A percentile compares a stretch with the other conserved stretches of the same genome.
These are phyloP conservation scores for Rhinogobius similis DNA, from an alignment of 2,113 vertebrate species.

Conservation along the genomic window DNA sequence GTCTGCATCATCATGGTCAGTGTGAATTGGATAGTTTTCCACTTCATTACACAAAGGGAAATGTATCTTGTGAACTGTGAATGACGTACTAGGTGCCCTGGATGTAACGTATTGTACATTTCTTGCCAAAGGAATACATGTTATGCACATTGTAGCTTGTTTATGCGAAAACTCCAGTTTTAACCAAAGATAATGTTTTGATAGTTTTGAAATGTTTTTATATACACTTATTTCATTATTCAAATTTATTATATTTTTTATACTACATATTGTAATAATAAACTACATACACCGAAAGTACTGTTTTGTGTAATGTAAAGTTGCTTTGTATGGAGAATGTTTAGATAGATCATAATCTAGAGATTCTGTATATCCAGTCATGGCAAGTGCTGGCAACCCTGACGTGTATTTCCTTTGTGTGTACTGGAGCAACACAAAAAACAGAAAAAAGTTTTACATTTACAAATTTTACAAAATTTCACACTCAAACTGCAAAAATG, in stretches of 20 bases:
- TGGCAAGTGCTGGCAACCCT: too few species aligned
- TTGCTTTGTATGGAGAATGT: not conserved
- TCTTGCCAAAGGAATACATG: conserved; percentile 53
- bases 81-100: conserved; percentile 29
- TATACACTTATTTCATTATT: conserved; percentile 69
- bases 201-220: conserved; percentile 70
- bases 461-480: too few species aligned
- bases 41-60: conserved; percentile 53
- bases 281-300: conserved; percentile 70
- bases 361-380: too few species aligned
- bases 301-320: not conserved
- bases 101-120: conserved; percentile 46
- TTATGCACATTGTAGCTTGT: conserved; percentile 49
- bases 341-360: too few species aligned
- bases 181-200: conserved; percentile 76
- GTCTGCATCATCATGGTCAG: conserved; percentile 19
- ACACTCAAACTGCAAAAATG: too few species aligned
- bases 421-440: too few species aligned
- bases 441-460: too few species aligned
- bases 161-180: conserved; percentile 57
- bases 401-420: too few species aligned
- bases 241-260: conserved; percentile 84
- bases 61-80: conserved; percentile 21
- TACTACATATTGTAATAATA: conserved; percentile 82
- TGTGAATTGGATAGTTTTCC: conserved; percentile 31